A percentile compares a stretch with the other conserved stretches of the same genome.
These are phyloP conservation scores for Nannoperca obscura DNA, from an alignment of 2,797 vertebrate genomes.

Conservation along the genomic window DNA sequence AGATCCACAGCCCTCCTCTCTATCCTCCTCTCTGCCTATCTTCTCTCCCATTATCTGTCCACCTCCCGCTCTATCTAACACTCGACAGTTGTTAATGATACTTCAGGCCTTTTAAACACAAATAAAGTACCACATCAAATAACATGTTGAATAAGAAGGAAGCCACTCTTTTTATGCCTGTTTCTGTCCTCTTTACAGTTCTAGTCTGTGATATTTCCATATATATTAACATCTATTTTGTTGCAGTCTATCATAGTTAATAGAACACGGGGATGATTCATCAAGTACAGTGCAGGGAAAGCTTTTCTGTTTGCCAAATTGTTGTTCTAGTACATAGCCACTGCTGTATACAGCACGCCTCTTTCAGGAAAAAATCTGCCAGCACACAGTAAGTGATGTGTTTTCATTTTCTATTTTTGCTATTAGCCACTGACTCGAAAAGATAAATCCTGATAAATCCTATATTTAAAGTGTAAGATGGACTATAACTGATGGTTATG, in stretches of 20 bases:
- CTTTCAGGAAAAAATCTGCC: not conserved
- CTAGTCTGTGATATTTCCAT: constrained; percentile 22
- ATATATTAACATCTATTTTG: constrained; percentile 13
- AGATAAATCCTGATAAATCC: too few relatives aligned
- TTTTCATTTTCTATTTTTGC: not conserved
- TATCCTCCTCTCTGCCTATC: not conserved
- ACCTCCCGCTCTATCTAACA: constrained; percentile 22
- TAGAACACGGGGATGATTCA: constrained; percentile 15
- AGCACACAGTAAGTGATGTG: not conserved
- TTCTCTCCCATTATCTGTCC: constrained; percentile 35
- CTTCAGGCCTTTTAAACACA: constrained; percentile 41
- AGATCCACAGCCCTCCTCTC: constrained; percentile 18
- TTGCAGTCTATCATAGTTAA: not conserved
- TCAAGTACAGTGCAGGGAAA: not conserved
- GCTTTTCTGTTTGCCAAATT: constrained; percentile 19
- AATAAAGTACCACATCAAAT: constrained; percentile 38
- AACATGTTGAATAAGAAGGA: not conserved
- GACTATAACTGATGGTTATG: not conserved
- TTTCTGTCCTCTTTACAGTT: constrained; percentile 3
- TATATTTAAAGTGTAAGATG: not conserved
- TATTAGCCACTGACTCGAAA: not conserved
- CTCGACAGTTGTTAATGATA: constrained; percentile 29
- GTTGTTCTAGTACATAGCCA: not conserved
- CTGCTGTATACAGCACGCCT: not conserved
- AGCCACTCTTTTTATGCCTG: not conserved